Percentiles rank a stretch among this genome's conserved stretches.
Conservation (phyloP, 2,113 vertebrate species). For the Apistogramma diplotaenia region DNA sequence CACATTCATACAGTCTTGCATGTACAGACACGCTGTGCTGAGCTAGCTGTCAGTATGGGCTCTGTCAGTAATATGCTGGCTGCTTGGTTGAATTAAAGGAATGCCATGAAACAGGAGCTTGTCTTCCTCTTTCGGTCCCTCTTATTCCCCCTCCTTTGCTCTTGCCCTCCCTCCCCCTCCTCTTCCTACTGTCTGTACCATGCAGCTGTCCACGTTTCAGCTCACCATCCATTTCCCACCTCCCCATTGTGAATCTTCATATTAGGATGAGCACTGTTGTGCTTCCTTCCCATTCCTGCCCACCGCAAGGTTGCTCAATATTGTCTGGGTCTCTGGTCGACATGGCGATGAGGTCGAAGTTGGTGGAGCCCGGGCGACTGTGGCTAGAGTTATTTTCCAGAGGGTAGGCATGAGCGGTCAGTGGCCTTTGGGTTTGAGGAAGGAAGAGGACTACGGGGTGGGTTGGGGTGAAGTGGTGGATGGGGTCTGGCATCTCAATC, state of each 20-base stretch:
- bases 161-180: not conserved
- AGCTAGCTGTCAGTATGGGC: slow-evolving; percentile 55
- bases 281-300: not conserved
- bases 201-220: slow-evolving; percentile 7
- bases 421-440: slow-evolving; percentile 33
- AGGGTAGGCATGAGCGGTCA: slow-evolving; percentile 39
- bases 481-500: slow-evolving; percentile 56
- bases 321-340: slow-evolving; percentile 49
- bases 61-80: slow-evolving; percentile 55
- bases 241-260: not conserved
- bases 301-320: slow-evolving; percentile 25
- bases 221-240: slow-evolving; percentile 8
- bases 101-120: slow-evolving; percentile 67
- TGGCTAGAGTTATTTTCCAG: slow-evolving; percentile 50
- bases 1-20: slow-evolving; percentile 4
- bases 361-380: slow-evolving; percentile 24
- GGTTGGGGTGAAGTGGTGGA: slow-evolving; percentile 51
- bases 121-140: slow-evolving; percentile 11
- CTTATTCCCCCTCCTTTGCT: not conserved
- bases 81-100: slow-evolving; percentile 65
- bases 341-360: slow-evolving; percentile 41
- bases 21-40: slow-evolving; percentile 20
- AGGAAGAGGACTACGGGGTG: slow-evolving; percentile 15
- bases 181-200: not conserved
- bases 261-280: not conserved